Evolutionary conservation across 2,113 vertebrate species (phyloP).

Genomic region (Pseudolaguvia tuberculata): DNA sequence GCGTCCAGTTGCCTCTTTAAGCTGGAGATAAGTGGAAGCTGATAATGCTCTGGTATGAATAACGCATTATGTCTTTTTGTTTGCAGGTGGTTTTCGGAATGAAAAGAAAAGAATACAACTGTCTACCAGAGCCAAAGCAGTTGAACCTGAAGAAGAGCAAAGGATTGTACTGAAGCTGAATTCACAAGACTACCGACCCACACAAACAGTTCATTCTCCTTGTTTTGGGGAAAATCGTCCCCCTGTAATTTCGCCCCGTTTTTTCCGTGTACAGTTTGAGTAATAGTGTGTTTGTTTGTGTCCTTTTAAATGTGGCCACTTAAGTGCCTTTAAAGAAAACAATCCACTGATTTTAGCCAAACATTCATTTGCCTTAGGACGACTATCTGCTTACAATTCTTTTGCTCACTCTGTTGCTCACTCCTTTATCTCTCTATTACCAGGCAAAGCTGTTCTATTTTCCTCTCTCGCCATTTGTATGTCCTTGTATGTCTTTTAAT

Average conservation of each 20-base stretch:
- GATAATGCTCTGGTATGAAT: not conserved
- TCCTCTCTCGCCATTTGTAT: not conserved
- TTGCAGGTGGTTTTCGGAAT: constrained; percentile 68
- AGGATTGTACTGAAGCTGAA: constrained; percentile 58
- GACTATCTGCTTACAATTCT: constrained; percentile 1
- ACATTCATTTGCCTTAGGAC: constrained; percentile 18
- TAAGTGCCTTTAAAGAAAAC: constrained; percentile 31
- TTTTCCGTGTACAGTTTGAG: constrained; percentile 51
- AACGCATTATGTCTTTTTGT: not conserved
- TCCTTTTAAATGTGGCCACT: constrained; percentile 34
- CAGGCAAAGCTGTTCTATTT: not conserved
- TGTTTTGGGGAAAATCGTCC: constrained; percentile 41
- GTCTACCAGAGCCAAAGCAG: constrained; percentile 64
- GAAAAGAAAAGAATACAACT: constrained; percentile 64
- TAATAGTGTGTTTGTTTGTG: constrained; percentile 13
- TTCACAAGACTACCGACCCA: constrained; percentile 25
- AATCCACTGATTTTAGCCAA: constrained; percentile 39
- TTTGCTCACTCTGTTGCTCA: not conserved
- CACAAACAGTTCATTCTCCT: constrained; percentile 43
- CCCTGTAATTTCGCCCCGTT: constrained; percentile 22
- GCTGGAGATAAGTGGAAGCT: too few relatives aligned
- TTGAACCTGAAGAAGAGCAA: constrained; percentile 69
- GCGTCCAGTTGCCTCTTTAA: too few relatives aligned
- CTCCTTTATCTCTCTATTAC: constrained; percentile 2
- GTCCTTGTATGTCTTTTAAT: constrained; percentile 3